Conservation (phyloP, 2,888 invertebrate species). For the Eucriotettix oculatus region DNA sequence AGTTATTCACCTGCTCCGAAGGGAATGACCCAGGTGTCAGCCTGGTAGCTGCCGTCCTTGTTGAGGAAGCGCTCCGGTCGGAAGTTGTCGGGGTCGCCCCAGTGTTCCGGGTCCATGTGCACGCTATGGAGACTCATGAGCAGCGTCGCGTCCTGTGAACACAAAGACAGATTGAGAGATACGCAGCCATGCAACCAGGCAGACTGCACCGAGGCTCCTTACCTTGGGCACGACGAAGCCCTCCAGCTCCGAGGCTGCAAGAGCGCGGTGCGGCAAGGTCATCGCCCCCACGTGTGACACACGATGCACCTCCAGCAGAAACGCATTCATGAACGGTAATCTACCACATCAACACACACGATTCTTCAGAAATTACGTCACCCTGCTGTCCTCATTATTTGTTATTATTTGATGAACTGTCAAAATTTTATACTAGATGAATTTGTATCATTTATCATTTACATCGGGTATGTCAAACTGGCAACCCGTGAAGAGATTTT, state of each 20-base stretch:
- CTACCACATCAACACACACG: background rate
- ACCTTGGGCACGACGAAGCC: constrained; percentile 14
- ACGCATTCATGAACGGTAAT: constrained; percentile 18
- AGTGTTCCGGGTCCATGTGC: constrained; percentile 16
- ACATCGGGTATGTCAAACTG: too few relatives aligned
- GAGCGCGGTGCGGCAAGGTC: constrained; percentile 15
- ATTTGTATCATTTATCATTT: too few relatives aligned
- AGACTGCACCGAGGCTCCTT: background rate
- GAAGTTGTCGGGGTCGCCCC: constrained; percentile 16
- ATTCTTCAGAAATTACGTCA: too few relatives aligned
- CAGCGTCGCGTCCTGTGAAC: constrained; percentile 11
- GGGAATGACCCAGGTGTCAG: constrained; percentile 13
- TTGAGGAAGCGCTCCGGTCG: constrained; percentile 16
- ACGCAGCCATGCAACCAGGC: background rate
- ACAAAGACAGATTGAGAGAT: background rate
- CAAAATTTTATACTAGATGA: too few relatives aligned
- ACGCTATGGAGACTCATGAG: constrained; percentile 14
- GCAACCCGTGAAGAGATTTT: too few relatives aligned
- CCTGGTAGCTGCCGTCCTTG: constrained; percentile 5
- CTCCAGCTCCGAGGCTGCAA: constrained; percentile 11
- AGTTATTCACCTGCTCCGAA: constrained; percentile 12
- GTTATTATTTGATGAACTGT: too few relatives aligned
- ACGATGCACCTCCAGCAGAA: constrained; percentile 18
- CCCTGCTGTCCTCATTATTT: too few relatives aligned
- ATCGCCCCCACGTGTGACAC: constrained; percentile 15